Conservation (phyloP, 2,888 invertebrate species). For the Ectemnius lituratus region DNA sequence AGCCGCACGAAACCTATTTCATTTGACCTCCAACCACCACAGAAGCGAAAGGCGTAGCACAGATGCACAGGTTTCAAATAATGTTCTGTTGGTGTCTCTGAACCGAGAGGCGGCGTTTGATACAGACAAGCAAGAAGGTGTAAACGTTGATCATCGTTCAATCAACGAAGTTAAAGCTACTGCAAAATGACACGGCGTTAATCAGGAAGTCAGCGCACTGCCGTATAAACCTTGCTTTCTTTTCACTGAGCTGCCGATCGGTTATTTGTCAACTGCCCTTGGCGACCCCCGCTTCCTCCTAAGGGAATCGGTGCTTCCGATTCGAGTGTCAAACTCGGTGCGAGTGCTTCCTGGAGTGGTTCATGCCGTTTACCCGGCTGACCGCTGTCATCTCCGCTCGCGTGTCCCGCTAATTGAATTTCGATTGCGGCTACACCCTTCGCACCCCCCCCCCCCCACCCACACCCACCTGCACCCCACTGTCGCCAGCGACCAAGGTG, state of each 20-base stretch:
- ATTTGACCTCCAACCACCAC: slow-evolving; percentile 11
- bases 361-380: background rate
- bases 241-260: slow-evolving; percentile 23
- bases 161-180: slow-evolving; percentile 71
- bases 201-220: slow-evolving; percentile 1
- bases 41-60: too few relatives aligned
- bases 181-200: slow-evolving; percentile 67
- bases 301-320: background rate
- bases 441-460: too few relatives aligned
- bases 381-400: too few relatives aligned
- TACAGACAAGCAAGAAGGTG: slow-evolving; percentile 36
- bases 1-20: slow-evolving; percentile 33
- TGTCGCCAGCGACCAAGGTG: too few relatives aligned
- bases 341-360: background rate
- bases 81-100: too few relatives aligned
- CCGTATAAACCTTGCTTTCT: slow-evolving; percentile 14
- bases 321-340: background rate
- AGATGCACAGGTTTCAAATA: too few relatives aligned
- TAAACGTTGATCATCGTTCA: slow-evolving; percentile 61
- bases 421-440: background rate
- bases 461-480: too few relatives aligned
- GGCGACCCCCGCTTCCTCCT: background rate
- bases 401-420: background rate
- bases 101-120: slow-evolving; percentile 19
- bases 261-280: slow-evolving; percentile 21